A percentile compares a stretch with the other conserved stretches of the same genome.
Conservation (phyloP, 2,113 vertebrate species). For the Pristiophorus japonicus region DNA sequence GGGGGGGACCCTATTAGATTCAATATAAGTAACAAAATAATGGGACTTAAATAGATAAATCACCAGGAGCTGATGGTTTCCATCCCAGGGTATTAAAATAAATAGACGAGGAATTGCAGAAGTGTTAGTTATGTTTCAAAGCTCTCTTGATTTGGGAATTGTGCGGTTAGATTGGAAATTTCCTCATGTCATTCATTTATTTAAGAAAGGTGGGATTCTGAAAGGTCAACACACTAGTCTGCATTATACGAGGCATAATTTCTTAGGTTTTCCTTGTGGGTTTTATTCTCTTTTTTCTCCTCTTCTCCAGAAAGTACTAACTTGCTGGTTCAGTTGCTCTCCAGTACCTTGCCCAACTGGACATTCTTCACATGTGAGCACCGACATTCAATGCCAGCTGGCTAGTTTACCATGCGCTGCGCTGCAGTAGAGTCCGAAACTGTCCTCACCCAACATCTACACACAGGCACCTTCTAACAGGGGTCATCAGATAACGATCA, state of each 20-base stretch:
- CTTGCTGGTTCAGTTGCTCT: not conserved
- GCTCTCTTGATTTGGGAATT: not conserved
- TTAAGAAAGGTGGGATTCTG: not conserved
- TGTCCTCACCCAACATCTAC: not conserved
- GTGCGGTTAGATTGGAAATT: not conserved
- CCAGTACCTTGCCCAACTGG: not conserved
- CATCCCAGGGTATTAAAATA: not conserved
- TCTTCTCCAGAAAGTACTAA: not conserved
- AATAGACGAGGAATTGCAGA: not conserved
- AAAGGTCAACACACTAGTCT: not conserved
- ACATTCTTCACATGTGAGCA: too few species aligned
- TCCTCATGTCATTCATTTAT: not conserved
- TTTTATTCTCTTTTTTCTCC: not conserved
- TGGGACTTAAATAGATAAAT: not conserved
- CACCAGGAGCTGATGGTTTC: not conserved
- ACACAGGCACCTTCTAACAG: not conserved
- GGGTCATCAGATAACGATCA: not conserved
- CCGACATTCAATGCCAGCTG: too few species aligned
- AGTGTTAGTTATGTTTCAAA: not conserved
- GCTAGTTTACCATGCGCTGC: too few species aligned
- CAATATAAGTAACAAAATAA: conserved; percentile 2
- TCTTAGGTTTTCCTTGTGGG: not conserved
- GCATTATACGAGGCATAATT: not conserved
- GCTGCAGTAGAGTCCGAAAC: not conserved
- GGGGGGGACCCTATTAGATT: not conserved